Evolutionary conservation across 1,140 invertebrate genomes (phyloP).

Genomic region (Gerris buenoi): DNA sequence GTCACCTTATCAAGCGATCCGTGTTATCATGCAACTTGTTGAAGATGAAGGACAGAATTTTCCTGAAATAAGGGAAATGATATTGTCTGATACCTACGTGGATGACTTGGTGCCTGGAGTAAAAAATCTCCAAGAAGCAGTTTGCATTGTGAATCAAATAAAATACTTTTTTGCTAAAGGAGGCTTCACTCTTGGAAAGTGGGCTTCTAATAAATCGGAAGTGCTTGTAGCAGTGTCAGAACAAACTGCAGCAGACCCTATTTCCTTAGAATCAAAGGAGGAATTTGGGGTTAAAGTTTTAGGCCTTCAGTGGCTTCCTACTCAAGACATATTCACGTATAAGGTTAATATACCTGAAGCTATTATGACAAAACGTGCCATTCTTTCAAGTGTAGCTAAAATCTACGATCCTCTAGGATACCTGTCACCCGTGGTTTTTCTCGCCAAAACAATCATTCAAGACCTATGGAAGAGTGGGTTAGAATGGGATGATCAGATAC

Average conservation of each 20-base stretch:
- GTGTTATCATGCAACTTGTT: background rate
- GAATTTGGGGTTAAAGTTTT: background rate
- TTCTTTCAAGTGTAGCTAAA: conserved; percentile 20
- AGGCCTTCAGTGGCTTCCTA: conserved; percentile 2
- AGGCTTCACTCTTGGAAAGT: background rate
- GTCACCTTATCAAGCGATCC: background rate
- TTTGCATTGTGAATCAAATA: background rate
- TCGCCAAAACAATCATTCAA: conserved; percentile 23
- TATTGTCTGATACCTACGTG: background rate
- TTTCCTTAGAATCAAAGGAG: background rate
- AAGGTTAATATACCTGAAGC: background rate
- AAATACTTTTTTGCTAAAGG: background rate
- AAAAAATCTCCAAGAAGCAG: background rate
- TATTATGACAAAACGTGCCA: conserved; percentile 15
- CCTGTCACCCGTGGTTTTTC: conserved; percentile 20
- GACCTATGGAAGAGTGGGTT: conserved; percentile 22
- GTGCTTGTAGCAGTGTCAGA: background rate
- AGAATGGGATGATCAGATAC: conserved; percentile 25
- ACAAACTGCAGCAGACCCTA: background rate
- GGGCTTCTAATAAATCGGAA: background rate
- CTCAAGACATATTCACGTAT: background rate
- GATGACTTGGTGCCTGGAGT: background rate
- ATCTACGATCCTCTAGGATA: conserved; percentile 28
- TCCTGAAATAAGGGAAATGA: background rate
- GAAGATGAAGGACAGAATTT: background rate